Evolutionary conservation across 2,888 invertebrate genomes (phyloP).

Genomic region (Epistrophe eligans): DNA sequence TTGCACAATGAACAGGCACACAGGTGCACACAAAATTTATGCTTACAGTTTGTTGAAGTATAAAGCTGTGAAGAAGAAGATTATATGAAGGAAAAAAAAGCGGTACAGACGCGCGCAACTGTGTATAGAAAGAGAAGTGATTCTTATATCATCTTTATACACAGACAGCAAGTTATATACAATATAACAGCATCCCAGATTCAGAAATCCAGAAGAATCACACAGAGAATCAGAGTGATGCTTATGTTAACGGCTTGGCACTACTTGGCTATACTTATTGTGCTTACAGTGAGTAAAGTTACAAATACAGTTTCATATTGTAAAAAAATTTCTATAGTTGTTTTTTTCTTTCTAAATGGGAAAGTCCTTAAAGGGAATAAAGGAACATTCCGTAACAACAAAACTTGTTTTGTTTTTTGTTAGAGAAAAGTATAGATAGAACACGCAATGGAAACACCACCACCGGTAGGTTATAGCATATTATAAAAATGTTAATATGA

Average conservation of each 20-base stretch:
- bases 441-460: conserved; percentile 5
- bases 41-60: conserved; percentile 53
- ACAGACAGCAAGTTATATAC: not conserved
- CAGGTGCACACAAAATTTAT: conserved; percentile 72
- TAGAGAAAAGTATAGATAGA: conserved; percentile 12
- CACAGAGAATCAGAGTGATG: conserved; percentile 31
- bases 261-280: conserved; percentile 32
- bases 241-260: conserved; percentile 50
- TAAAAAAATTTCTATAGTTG: not conserved
- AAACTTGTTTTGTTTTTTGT: conserved; percentile 29
- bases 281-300: conserved; percentile 28
- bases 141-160: conserved; percentile 65
- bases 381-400: conserved; percentile 29
- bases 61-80: conserved; percentile 23
- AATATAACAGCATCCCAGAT: conserved; percentile 38
- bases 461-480: conserved; percentile 18
- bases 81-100: conserved; percentile 8
- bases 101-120: conserved; percentile 37
- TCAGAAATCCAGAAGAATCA: conserved; percentile 17
- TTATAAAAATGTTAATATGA: conserved; percentile 33
- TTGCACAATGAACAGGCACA: conserved; percentile 1
- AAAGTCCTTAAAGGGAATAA: conserved; percentile 54
- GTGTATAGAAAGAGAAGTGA: conserved; percentile 36
- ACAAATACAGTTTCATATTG: conserved; percentile 24
- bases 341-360: conserved; percentile 1